Base-by-base conservation (phyloP, 2,797 vertebrate species). In the Spinibarbus caldwelli region DNA sequence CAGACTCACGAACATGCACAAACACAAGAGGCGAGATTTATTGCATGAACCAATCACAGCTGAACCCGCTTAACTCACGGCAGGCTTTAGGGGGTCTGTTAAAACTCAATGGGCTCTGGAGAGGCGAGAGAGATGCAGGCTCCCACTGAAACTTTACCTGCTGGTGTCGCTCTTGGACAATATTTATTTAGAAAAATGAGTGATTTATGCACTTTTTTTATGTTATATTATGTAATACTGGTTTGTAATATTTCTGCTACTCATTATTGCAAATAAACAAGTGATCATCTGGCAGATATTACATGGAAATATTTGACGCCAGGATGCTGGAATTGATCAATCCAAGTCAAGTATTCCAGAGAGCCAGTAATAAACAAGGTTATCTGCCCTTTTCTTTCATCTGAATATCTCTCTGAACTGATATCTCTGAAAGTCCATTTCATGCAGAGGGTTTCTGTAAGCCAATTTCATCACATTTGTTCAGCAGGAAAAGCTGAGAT, bases 381-480 rank as follows among this genome's bases (percentile, higher is more conserved):
- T 82, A 70, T 62, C 72, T 79, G 34, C 41, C 45, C 54, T 86
- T 21, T 82, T 29, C 75, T n/a, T 66, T 84, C 78, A 64, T 26
- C 26, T 85, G 76, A 78, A 85, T 31, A 31, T 90, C 87, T 83
- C 89, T 80, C 85, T 72, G 26, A 7, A 73, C 34, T 85, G 4
- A 88, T 88, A 83, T 92, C 90, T 91, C 87, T 64, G 85, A 84
- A 80, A 67, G 52, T 82, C 84, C 70, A 85, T 91, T 94, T 92
- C 91, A 94, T 94, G 94, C 91, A 93, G 86, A 91, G 91, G 92
- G 91, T 87, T 85, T 83, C 47, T 87, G 79, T 92, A 91, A 94
- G 91, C 92, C 90, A 92, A 88, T 94, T 94, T 91, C 87, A 85
- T 71, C 86, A 88, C 90, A 90, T 92, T 93, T 91, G 88, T 86